A percentile compares a stretch with the other conserved stretches of the same genome.
Conservation (phyloP, 1,140 invertebrate species). For the Drosophila pseudoobscura region DNA sequence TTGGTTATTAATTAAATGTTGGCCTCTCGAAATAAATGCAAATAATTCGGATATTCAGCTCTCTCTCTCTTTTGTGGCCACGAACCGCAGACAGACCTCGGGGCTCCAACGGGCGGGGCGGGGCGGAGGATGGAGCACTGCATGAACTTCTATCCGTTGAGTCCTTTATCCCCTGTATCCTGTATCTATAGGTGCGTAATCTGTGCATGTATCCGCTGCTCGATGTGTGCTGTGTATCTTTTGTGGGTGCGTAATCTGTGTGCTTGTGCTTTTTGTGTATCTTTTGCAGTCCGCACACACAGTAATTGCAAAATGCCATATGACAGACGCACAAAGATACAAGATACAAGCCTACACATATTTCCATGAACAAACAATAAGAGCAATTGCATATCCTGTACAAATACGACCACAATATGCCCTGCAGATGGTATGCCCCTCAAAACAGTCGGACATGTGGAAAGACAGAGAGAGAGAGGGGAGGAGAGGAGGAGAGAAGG, state of each 20-base stretch:
- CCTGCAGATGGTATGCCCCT: too few species aligned
- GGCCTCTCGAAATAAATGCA: conserved; percentile 44
- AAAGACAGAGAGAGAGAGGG: too few species aligned
- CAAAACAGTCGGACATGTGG: too few species aligned
- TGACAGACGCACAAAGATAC: conserved; percentile 38
- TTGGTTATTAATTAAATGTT: conserved; percentile 51
- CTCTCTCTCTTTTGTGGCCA: neutral
- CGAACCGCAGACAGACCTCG: conserved; percentile 22
- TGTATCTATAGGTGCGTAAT: conserved; percentile 1
- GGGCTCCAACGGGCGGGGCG: conserved; percentile 1
- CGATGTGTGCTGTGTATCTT: too few species aligned
- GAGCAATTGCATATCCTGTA: too few species aligned
- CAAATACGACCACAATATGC: too few species aligned
- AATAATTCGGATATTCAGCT: conserved; percentile 28
- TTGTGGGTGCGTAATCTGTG: neutral
- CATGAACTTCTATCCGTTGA: conserved; percentile 16
- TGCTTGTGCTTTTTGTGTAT: too few species aligned
- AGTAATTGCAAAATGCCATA: conserved; percentile 41
- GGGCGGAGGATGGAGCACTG: conserved; percentile 11
- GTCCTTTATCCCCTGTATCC: conserved; percentile 10
- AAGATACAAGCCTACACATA: neutral
- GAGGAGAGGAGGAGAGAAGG: too few species aligned
- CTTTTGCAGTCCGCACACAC: conserved; percentile 6
- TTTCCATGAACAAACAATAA: too few species aligned
- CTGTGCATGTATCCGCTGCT: neutral